Evolutionary conservation across 2,888 invertebrate species (phyloP).

Genomic region (Eupithecia subumbrata): DNA sequence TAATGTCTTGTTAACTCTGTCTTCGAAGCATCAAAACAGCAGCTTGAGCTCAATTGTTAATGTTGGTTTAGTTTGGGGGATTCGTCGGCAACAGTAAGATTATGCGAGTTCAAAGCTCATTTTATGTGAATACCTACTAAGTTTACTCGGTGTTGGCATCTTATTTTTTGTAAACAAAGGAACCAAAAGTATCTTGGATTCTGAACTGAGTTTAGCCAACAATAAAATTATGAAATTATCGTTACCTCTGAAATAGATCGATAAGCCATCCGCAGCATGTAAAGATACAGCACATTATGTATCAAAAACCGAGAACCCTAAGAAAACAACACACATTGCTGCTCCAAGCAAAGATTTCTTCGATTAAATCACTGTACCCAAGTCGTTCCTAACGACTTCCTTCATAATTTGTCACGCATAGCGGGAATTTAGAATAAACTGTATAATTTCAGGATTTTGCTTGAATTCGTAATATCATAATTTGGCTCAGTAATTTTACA

Average conservation of each 20-base stretch:
- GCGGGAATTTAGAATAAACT: constrained; percentile 27
- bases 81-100: no score
- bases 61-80: no score
- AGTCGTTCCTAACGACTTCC: constrained; percentile 37
- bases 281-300: constrained; percentile 73
- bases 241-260: constrained; percentile 70
- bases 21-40: no score
- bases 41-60: no score
- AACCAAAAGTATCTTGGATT: neutral
- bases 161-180: neutral
- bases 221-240: neutral
- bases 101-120: neutral
- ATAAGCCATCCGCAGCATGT: constrained; percentile 71
- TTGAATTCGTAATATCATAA: constrained; percentile 33
- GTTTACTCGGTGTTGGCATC: no score
- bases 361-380: constrained; percentile 18
- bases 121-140: neutral
- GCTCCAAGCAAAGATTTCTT: constrained; percentile 18
- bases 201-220: neutral
- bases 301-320: neutral
- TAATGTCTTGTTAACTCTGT: no score
- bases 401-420: constrained; percentile 30
- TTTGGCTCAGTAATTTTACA: constrained; percentile 14
- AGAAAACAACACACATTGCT: neutral
- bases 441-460: constrained; percentile 23